Evolutionary conservation across 2,113 vertebrate genomes (phyloP).

Genomic region (Tragelaphus scriptus): DNA sequence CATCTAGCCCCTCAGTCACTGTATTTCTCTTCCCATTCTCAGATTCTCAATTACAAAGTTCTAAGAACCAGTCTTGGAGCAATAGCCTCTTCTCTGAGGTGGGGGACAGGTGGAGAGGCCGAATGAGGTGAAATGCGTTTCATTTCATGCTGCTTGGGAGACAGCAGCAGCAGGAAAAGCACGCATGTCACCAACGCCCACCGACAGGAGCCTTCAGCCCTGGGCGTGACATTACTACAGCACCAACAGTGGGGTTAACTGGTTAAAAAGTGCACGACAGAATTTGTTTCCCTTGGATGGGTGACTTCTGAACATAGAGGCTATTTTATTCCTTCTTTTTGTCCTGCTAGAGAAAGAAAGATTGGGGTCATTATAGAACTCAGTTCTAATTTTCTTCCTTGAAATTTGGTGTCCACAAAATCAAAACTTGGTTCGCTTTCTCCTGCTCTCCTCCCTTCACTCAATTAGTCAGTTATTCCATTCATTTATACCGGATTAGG

Average conservation of each 20-base stretch:
- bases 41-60: not conserved
- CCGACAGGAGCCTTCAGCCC: rapidly evolving
- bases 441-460: not conserved
- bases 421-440: not conserved
- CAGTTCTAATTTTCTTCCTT: not conserved
- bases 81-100: not conserved
- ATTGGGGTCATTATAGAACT: not conserved
- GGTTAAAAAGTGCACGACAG: rapidly evolving
- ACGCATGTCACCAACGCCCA: rapidly evolving
- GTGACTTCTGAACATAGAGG: not conserved
- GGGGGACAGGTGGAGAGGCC: not conserved
- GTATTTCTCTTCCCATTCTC: not conserved
- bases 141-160: not conserved
- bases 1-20: no score
- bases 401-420: not conserved
- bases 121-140: not conserved
- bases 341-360: not conserved
- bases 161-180: not conserved
- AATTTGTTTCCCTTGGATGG: not conserved
- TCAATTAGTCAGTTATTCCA: not conserved
- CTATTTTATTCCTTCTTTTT: not conserved
- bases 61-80: not conserved
- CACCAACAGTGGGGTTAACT: not conserved
- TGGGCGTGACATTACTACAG: rapidly evolving
- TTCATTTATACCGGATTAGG: not conserved